Evolutionary conservation across 2,888 invertebrate species (phyloP), one percentile per base, ranked within the genome.

Genomic region (Mycalesis mineus): DNA sequence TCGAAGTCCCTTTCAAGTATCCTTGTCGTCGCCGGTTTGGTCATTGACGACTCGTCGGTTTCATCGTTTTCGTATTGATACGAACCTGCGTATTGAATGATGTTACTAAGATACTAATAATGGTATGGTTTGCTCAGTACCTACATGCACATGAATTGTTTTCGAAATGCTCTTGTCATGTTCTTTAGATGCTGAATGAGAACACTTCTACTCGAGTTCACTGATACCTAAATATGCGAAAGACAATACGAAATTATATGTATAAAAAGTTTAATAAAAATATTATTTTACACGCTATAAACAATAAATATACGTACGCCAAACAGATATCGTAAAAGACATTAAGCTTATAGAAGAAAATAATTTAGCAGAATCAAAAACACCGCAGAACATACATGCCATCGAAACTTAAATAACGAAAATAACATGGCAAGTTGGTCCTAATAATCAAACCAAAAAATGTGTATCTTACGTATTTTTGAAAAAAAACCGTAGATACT

Each of bases 1-100:
- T 94, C 92, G 75, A 93, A 91, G 70, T 92, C 85, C 67, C 92
- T 80, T 70, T 93, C 91, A 67, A 89, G 74, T 40, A 80, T 80
- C 63, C 88, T 77, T 9, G 86, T 84, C 0, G 87, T 84, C 0
- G 88, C 77, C 1, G 89, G 84, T 73, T 80, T 83, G 60, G 83
- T 88, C 72, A 78, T 79, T 41, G 75, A 77, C 1, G 72, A 70
- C 33, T 88, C 88, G 57, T 87, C 85, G 0, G 77, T 78, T 62
- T 88, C 88, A 57, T 91, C 91, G 64, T 90, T 91, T 47, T 89
- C 84, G 74, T 91, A 89, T 66, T 82, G 84, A 68, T 86, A 87
- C 7, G 81, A 70, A 68, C 77, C 82, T 84, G 78, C 22, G 28
- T 48, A 15, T 42, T 42, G 1, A 17, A 52, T 9, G 9, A 11